These are phyloP conservation scores for Pygoscelis adeliae DNA, from an alignment of 2,113 vertebrate species.

Conservation along the genomic window DNA sequence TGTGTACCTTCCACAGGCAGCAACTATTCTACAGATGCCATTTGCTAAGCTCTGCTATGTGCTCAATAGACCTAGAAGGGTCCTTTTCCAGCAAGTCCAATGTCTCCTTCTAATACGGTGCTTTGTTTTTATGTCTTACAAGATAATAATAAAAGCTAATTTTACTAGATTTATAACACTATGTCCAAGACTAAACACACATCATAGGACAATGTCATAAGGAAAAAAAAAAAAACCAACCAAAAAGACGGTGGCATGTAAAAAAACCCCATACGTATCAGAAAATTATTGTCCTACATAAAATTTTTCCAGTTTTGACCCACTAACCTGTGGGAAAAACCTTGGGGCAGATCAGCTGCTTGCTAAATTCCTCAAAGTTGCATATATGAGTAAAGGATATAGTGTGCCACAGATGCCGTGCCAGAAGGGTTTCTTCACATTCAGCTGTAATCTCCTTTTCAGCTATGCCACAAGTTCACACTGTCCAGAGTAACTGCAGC, in stretches of 20 bases:
- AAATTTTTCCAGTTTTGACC: background rate
- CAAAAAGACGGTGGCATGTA: too few species aligned
- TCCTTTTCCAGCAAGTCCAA: background rate
- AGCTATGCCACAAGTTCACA: background rate
- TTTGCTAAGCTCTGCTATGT: background rate
- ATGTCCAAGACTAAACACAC: background rate
- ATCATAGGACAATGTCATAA: background rate
- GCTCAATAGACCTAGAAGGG: background rate
- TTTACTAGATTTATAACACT: background rate
- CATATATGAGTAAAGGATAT: background rate
- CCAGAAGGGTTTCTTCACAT: background rate
- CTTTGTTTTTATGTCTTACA: background rate
- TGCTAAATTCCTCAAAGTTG: background rate
- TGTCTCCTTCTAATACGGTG: accelerated
- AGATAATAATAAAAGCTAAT: background rate
- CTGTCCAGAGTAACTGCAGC: background rate
- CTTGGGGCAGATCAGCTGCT: background rate
- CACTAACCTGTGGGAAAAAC: background rate
- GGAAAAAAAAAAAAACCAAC: background rate
- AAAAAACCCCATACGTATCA: background rate
- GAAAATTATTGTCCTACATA: background rate
- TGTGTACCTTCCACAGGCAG: background rate
- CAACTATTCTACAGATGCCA: background rate
- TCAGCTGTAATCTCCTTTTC: background rate
- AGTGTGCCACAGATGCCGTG: background rate